Evolutionary conservation across 2,113 vertebrate genomes (phyloP), one percentile per base, ranked within the genome.

Genomic region (Pollachius pollachius): DNA sequence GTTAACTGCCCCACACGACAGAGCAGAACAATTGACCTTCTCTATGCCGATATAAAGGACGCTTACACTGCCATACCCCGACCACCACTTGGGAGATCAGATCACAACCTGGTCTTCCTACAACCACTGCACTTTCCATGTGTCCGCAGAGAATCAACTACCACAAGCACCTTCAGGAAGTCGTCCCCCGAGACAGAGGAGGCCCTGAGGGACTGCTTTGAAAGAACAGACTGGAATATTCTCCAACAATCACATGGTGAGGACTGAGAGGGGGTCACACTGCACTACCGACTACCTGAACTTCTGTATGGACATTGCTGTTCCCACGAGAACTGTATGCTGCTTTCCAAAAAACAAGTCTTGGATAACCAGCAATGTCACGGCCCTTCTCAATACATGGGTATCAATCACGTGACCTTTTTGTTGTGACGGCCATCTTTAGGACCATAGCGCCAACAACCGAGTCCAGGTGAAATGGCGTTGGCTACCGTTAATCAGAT

Each of bases 321-420:
- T 73, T 57, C 73, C 60, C 48, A 59, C 30, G 3, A 60, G 21
- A 59, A 75, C 73, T 59, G 67, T 65, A 12, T 3, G 21, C 69
- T 68, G 70, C 17, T 77, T 48, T 60, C 4, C 60, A 13, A 77
- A 72, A 17, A 77, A 77, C 17, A 76, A 71, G 41, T 64, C 63
- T 3, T 76, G 64, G 18, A 68, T 76, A 7, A 63, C 15, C 21
- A 77, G 62, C 1, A 2, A 69, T 18, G 21, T 65, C 13, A 69
- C 68, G 21, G 60, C 3, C n/a, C 27, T 72, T 16, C 69, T 76
- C 56, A 75, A 70, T 18, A 15, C n/a, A n/a, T n/a, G n/a, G n/a
- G n/a, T n/a, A n/a, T n/a, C n/a, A n/a, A n/a, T n/a, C n/a, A n/a
- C n/a, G n/a, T n/a, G n/a, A n/a, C n/a, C n/a, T n/a, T n/a, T n/a